Base-by-base conservation (phyloP, 1,140 invertebrate species). In the Bombus haemorrhoidalis region DNA sequence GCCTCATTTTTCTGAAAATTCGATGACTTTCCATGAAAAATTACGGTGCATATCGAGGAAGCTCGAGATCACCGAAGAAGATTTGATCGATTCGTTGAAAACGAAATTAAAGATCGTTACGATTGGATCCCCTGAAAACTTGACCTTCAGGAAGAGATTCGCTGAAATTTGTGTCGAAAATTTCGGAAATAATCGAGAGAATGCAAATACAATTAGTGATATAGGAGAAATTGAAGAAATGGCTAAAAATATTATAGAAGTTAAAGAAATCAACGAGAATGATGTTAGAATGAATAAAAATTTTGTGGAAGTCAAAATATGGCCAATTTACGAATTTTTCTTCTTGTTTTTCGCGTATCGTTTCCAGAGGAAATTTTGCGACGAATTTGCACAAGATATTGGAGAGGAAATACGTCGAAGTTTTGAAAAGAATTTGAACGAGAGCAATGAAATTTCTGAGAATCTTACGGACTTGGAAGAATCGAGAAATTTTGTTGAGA, bases 251-350 rank as follows among this genome's bases (percentile, higher is more conserved):
- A 32, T 85, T 13, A 13, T 15, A 8, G 34, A 59, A 6, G 3
- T 80, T 1, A 73, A 47, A 32, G 83, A 72, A 47, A 10, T 78
- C 10, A 28, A 43, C 0, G 66, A 18, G 12, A 34, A 39, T 39
- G 4, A 22, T 5, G 18, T 22, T 18, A 90, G 3, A 53, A 59
- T 4, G 79, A 88, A 59, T 43, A 32, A 76, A 57, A 80, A 57
- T 47, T 68, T 22, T 25, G 69, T 15, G 6, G 76, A 22, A 87
- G 90, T 92, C 39, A 91, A 94, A 72, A 64, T 95, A 25, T 95
- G 94, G 94, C 95, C 95, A 5, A 75, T 96, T 53, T 93, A 94
- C 39, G 95, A 96, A 57, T 94, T 95, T 41, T 83, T 95, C 13
- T 94, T 95, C 64, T 32, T 91, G 10, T 73, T 92, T 53, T 89